These are phyloP conservation scores for Lutraria rhynchaena DNA, from an alignment of 1,140 invertebrate species.

Conservation along the genomic window DNA sequence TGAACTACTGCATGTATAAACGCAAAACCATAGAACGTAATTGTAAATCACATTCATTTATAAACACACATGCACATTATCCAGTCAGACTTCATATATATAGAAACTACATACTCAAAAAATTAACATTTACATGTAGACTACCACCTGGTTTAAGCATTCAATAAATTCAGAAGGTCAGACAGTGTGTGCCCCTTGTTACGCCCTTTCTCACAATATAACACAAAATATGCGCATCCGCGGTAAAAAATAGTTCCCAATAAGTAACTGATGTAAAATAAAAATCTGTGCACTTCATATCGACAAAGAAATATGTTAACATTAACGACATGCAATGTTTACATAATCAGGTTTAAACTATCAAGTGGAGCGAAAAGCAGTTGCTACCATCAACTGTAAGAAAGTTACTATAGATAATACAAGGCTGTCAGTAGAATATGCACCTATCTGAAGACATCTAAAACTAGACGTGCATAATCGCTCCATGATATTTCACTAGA, in stretches of 20 bases:
- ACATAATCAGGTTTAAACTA: constrained; percentile 32
- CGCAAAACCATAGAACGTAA: too few relatives aligned
- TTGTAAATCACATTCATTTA: too few relatives aligned
- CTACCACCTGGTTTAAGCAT: constrained; percentile 27
- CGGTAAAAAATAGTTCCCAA: constrained; percentile 47
- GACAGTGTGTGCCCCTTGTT: constrained; percentile 45
- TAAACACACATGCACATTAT: constrained; percentile 9
- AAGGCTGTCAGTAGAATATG: constrained; percentile 22
- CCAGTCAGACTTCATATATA: constrained; percentile 14
- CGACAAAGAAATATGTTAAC: constrained; percentile 26
- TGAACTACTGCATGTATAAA: too few relatives aligned
- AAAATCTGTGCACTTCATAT: constrained; percentile 21
- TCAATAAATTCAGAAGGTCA: constrained; percentile 25
- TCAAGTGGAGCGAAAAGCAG: background rate
- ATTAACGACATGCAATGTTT: constrained; percentile 30
- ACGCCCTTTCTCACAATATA: constrained; percentile 44
- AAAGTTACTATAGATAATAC: constrained; percentile 37
- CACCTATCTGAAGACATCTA: constrained; percentile 30
- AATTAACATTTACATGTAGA: constrained; percentile 13
- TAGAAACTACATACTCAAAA: constrained; percentile 1
- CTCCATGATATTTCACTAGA: constrained; percentile 53
- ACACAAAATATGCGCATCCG: constrained; percentile 49
- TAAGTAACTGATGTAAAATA: constrained; percentile 7
- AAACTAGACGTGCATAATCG: constrained; percentile 43
- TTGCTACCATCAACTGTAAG: constrained; percentile 3